A percentile compares a stretch with the other conserved stretches of the same genome.
Conservation (phyloP, 2,113 vertebrate genomes). For the Pelvicachromis taeniatus region DNA sequence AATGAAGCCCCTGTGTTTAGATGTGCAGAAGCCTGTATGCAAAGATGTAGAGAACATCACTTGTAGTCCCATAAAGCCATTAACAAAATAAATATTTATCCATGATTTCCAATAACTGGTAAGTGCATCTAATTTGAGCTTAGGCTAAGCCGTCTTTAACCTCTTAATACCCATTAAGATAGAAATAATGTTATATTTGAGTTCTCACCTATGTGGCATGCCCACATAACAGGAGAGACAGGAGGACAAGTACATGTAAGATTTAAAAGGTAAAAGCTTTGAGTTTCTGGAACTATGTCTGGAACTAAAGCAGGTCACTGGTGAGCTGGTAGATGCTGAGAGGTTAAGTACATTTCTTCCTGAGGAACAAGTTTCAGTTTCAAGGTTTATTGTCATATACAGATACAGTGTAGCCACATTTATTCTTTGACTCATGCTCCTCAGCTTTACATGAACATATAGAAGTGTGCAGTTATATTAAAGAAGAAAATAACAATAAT, state of each 20-base stretch:
- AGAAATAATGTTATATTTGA: not conserved
- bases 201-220: not conserved
- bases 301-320: not conserved
- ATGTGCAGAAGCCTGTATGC: not conserved
- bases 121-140: not conserved
- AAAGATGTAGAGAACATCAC: not conserved
- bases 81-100: not conserved
- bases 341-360: not conserved
- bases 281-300: not conserved
- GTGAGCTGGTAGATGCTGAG: not conserved
- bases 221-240: not conserved
- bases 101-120: not conserved
- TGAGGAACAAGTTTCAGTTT: not conserved
- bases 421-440: no score
- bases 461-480: no score
- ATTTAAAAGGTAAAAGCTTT: not conserved
- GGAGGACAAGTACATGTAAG: not conserved
- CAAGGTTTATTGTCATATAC: no score
- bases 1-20: not conserved
- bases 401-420: no score
- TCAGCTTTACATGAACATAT: no score
- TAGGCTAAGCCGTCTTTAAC: not conserved
- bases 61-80: not conserved
- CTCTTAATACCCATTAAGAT: not conserved
- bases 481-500: no score